Evolutionary conservation across 2,888 invertebrate species (phyloP).

Genomic region (Drosophila kanekoi): DNA sequence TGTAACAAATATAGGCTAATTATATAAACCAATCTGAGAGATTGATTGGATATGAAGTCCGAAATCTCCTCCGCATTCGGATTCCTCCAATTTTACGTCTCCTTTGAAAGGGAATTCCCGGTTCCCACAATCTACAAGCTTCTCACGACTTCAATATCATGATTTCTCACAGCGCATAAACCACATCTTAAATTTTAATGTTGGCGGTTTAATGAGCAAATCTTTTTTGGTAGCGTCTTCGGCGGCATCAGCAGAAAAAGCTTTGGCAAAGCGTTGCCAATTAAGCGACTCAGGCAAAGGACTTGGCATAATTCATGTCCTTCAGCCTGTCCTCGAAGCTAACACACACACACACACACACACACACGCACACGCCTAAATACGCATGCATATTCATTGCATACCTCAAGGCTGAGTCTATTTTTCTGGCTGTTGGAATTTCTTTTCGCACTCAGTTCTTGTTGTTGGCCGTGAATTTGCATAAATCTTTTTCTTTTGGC

Average conservation of each 20-base stretch:
- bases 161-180: constrained; percentile 22
- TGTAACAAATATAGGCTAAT: too few species aligned
- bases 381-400: constrained; percentile 61
- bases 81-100: too few species aligned
- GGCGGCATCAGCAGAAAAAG: constrained; percentile 64
- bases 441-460: constrained; percentile 36
- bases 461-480: constrained; percentile 55
- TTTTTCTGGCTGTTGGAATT: constrained; percentile 28
- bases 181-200: constrained; percentile 14
- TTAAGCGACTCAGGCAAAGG: constrained; percentile 42
- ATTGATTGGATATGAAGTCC: too few species aligned
- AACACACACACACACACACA: constrained; percentile 12
- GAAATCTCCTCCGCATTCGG: too few species aligned
- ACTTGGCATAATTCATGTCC: constrained; percentile 68
- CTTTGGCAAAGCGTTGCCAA: constrained; percentile 52
- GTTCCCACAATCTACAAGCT: too few species aligned
- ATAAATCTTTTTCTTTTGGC: constrained; percentile 65
- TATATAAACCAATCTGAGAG: too few species aligned
- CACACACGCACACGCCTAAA: constrained; percentile 8
- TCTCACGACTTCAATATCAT: constrained; percentile 3
- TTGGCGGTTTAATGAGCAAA: constrained; percentile 80
- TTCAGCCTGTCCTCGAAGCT: constrained; percentile 36
- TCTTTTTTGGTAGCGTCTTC: constrained; percentile 57
- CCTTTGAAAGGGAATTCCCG: too few species aligned
- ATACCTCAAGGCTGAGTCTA: constrained; percentile 38